phyloP scores from a whole-genome alignment of 92 coral and sea anemone species.

The Montipora capitata region DNA sequence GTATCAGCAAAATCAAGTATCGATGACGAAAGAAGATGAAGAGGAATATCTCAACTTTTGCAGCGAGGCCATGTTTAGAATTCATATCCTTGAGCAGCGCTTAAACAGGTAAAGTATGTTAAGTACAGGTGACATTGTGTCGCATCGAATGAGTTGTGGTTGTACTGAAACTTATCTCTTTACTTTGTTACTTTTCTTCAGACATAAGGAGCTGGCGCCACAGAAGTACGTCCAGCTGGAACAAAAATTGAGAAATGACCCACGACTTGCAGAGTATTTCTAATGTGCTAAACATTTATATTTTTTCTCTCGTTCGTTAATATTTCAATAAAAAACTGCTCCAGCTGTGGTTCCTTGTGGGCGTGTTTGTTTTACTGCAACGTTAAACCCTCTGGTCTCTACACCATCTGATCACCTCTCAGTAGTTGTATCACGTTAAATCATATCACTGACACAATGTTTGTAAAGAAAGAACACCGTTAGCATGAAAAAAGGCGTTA shows the following conservation, averaged over 20 bases:
- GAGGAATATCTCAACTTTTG: slow-evolving; percentile 98
- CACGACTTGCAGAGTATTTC: slow-evolving; percentile 91
- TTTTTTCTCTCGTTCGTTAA: background rate
- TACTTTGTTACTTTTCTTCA: slow-evolving; percentile 21
- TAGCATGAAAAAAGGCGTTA: no score
- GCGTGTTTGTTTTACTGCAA: no score
- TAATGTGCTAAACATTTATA: slow-evolving; percentile 8
- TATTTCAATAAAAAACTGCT: background rate
- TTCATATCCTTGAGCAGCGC: slow-evolving; percentile 96
- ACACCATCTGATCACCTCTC: no score
- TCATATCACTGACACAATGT: no score
- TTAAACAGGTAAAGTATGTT: slow-evolving; percentile 79
- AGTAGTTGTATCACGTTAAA: no score
- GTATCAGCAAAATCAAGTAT: slow-evolving; percentile 99
- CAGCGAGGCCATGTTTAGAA: slow-evolving; percentile 99
- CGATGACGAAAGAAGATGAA: slow-evolving; percentile 99
- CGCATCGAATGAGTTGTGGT: no score
- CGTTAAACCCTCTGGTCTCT: no score
- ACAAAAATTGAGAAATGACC: slow-evolving; percentile 94
- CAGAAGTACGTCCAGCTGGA: slow-evolving; percentile 98
- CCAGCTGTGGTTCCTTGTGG: background rate
- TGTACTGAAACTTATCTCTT: no score
- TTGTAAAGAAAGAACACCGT: no score
- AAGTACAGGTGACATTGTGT: background rate
- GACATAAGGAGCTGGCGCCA: slow-evolving; percentile 99